Percentiles rank a stretch among this genome's conserved stretches.
These are phyloP conservation scores for Microctenopoma lineatum DNA, from an alignment of 2,797 vertebrate genomes.

Conservation along the genomic window DNA sequence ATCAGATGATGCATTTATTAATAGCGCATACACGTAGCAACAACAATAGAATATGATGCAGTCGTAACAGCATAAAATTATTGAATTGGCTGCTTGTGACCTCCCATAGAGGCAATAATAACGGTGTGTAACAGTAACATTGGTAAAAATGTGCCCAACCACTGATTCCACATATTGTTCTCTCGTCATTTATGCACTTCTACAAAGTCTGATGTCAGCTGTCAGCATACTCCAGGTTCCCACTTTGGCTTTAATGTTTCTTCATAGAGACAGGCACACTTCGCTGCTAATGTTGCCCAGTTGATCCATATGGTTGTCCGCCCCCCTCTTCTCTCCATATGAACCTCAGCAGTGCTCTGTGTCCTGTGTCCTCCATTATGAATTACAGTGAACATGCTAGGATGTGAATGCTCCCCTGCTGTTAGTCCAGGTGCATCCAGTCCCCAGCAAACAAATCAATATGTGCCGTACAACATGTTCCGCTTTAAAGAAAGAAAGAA, in stretches of 20 bases:
- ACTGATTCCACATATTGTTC: background rate
- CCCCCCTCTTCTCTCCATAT: constrained; percentile 43
- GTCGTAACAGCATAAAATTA: background rate
- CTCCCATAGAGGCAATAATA: background rate
- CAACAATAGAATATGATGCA: background rate
- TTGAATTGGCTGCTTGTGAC: background rate
- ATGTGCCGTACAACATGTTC: constrained; percentile 54
- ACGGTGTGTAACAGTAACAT: background rate
- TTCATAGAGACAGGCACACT: constrained; percentile 4
- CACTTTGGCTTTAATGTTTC: constrained; percentile 10
- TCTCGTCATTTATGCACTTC: too few species aligned
- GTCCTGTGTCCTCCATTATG: constrained; percentile 53
- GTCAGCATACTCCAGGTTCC: background rate
- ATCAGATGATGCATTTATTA: background rate
- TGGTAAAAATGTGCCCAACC: too few species aligned
- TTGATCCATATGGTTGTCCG: constrained; percentile 46
- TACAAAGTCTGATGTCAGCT: background rate
- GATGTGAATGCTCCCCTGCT: constrained; percentile 74
- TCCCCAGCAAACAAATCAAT: constrained; percentile 71
- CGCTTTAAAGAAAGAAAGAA: constrained; percentile 2
- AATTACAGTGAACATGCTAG: constrained; percentile 54
- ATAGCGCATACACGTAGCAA: background rate
- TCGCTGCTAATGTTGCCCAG: constrained; percentile 9
- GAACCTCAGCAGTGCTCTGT: constrained; percentile 50
- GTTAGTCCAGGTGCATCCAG: constrained; percentile 70